Conservation (phyloP, 2,888 invertebrate genomes). For the Clostera curtula region DNA sequence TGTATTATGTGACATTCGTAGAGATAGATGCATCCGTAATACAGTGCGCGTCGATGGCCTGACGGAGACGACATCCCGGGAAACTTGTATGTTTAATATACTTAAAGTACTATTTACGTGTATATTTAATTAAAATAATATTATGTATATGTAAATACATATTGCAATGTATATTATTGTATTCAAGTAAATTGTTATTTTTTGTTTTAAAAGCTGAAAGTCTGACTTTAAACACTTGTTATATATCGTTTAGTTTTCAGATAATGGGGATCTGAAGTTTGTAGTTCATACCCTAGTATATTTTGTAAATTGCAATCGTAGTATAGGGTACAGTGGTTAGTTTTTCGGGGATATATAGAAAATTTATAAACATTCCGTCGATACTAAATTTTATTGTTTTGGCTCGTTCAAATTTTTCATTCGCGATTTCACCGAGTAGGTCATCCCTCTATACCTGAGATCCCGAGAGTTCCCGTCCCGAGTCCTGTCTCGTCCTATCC, state of each 20-base stretch:
- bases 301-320: slow-evolving; percentile 48
- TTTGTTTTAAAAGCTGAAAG: slow-evolving; percentile 68
- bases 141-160: slow-evolving; percentile 73
- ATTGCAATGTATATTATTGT: slow-evolving; percentile 69
- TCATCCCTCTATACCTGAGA: slow-evolving; percentile 36
- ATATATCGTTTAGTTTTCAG: slow-evolving; percentile 57
- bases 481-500: slow-evolving; percentile 68
- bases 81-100: slow-evolving; percentile 53
- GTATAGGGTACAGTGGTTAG: slow-evolving; percentile 44
- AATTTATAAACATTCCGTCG: slow-evolving; percentile 65
- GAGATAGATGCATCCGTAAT: slow-evolving; percentile 12
- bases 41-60: slow-evolving; percentile 15
- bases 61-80: slow-evolving; percentile 18
- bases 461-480: slow-evolving; percentile 54
- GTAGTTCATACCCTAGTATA: slow-evolving; percentile 53
- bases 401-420: slow-evolving; percentile 34
- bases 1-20: too few species aligned
- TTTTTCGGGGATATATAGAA: slow-evolving; percentile 53
- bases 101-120: slow-evolving; percentile 65
- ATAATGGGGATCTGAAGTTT: slow-evolving; percentile 54
- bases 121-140: slow-evolving; percentile 63
- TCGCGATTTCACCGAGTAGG: slow-evolving; percentile 21
- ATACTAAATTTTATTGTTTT: slow-evolving; percentile 45
- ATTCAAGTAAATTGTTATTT: slow-evolving; percentile 69
- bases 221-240: slow-evolving; percentile 73